Conservation (phyloP, 2,797 vertebrate species). For the Halcyon badia region DNA sequence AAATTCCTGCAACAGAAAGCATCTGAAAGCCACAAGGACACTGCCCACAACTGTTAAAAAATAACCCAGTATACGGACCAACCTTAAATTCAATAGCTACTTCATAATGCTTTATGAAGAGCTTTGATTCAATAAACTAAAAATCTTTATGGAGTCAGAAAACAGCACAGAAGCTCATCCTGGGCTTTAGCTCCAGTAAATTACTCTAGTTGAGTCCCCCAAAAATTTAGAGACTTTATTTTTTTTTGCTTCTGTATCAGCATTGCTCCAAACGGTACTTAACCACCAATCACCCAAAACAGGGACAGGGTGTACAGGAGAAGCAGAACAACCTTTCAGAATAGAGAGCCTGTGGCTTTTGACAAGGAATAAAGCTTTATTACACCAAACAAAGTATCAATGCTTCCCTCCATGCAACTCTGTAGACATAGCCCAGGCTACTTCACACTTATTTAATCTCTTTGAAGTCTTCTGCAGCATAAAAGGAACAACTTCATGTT, state of each 20-base stretch:
- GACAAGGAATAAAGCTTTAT: neutral
- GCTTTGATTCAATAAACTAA: neutral
- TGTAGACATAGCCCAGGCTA: neutral
- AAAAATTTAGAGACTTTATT: neutral
- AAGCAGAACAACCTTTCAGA: neutral
- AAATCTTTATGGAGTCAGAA: neutral
- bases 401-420: neutral
- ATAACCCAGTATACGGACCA: neutral
- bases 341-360: neutral
- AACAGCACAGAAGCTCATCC: neutral
- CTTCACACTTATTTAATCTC: neutral
- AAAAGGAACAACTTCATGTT: neutral
- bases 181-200: neutral
- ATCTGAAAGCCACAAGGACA: neutral
- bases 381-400: rapidly evolving
- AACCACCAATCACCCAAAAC: neutral
- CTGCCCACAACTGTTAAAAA: neutral
- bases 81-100: neutral
- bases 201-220: neutral
- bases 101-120: neutral
- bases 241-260: neutral
- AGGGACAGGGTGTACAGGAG: rapidly evolving
- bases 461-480: neutral
- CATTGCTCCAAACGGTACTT: neutral
- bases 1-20: neutral